phyloP scores from a whole-genome alignment of 2,113 vertebrate genomes.

The Amia ocellicauda region DNA sequence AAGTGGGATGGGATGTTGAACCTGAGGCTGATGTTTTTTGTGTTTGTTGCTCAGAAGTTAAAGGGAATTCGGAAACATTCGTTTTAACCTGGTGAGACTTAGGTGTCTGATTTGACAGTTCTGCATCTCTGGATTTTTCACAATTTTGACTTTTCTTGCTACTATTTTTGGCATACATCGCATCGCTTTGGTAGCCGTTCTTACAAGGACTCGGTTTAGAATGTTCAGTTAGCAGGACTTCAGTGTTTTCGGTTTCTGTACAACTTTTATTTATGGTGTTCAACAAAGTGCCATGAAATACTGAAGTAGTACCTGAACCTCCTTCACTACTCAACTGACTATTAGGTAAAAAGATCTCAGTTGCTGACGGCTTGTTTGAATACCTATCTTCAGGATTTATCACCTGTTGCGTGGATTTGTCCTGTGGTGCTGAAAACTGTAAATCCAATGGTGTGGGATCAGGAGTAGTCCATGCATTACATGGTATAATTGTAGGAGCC shows the following conservation, averaged over 20 bases:
- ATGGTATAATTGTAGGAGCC: slow-evolving; percentile 38
- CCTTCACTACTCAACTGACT: slow-evolving; percentile 44
- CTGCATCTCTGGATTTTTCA: slow-evolving; percentile 43
- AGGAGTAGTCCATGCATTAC: slow-evolving; percentile 41
- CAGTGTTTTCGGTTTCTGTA: slow-evolving; percentile 2
- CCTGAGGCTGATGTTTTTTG: slow-evolving; percentile 29
- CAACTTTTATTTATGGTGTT: slow-evolving; percentile 27
- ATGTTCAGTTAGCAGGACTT: slow-evolving; percentile 23
- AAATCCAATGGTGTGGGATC: slow-evolving; percentile 41
- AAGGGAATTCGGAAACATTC: slow-evolving; percentile 3
- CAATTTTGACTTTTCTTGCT: slow-evolving; percentile 41
- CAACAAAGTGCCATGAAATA: slow-evolving; percentile 27
- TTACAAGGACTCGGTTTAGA: slow-evolving; percentile 22
- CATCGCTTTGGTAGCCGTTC: slow-evolving; percentile 25
- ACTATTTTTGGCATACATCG: slow-evolving; percentile 34
- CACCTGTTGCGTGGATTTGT: slow-evolving; percentile 46
- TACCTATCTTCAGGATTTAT: slow-evolving; percentile 40
- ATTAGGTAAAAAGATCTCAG: slow-evolving; percentile 45
- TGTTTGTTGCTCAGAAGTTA: slow-evolving; percentile 30
- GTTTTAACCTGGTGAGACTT: slow-evolving; percentile 22
- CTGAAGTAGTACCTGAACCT: slow-evolving; percentile 19
- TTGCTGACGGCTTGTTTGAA: slow-evolving; percentile 48
- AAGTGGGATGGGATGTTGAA: slow-evolving; percentile 26
- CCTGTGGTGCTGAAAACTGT: slow-evolving; percentile 49
- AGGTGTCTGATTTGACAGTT: slow-evolving; percentile 30